These are phyloP conservation scores for Dryobota labecula DNA, from an alignment of 2,888 invertebrate genomes.

Conservation along the genomic window DNA sequence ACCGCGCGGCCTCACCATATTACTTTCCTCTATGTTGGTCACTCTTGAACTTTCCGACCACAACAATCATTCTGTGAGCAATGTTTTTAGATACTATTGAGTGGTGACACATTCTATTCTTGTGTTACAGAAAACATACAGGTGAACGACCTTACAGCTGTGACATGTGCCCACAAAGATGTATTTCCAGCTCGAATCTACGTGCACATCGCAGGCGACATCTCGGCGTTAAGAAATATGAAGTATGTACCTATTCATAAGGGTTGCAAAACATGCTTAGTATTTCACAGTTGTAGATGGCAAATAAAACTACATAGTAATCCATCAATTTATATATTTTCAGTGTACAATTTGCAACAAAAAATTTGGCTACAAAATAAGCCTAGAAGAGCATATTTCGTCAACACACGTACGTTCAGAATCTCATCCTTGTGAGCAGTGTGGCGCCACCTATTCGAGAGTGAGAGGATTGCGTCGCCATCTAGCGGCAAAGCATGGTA, in stretches of 20 bases:
- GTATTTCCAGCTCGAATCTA: conserved; percentile 84
- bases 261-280: not conserved
- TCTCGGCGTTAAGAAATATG: conserved; percentile 78
- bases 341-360: conserved; percentile 85
- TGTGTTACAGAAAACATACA: conserved; percentile 79
- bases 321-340: conserved; percentile 51
- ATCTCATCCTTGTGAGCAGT: conserved; percentile 74
- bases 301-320: not conserved
- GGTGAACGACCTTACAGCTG: conserved; percentile 84
- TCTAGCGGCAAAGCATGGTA: conserved; percentile 77
- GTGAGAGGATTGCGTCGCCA: conserved; percentile 79
- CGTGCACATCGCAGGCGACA: conserved; percentile 81
- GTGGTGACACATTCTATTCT: not conserved
- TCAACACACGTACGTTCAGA: conserved; percentile 79
- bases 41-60: not conserved
- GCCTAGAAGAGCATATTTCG: conserved; percentile 82
- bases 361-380: conserved; percentile 85
- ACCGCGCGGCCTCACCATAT: no score
- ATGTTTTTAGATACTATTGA: not conserved
- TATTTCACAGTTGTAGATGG: not conserved
- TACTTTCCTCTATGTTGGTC: no score
- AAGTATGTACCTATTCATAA: conserved; percentile 68
- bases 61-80: no score
- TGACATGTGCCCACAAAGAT: conserved; percentile 82
- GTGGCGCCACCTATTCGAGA: conserved; percentile 81